phyloP scores from a whole-genome alignment of 2,113 vertebrate species.

The Oxyruncus cristatus region DNA sequence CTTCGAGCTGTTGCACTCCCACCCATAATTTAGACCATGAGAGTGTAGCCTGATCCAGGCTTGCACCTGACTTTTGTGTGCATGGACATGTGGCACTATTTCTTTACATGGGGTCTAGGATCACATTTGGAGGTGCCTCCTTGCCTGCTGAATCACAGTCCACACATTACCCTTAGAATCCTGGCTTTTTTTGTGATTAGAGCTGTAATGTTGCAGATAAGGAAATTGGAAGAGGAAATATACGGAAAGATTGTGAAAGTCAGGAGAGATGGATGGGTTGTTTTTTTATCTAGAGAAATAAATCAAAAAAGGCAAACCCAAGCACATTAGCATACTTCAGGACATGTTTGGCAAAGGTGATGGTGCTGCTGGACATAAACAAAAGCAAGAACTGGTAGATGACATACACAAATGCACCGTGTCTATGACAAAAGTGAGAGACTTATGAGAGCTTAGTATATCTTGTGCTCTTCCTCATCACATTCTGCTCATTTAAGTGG shows the following conservation, averaged over 20 bases:
- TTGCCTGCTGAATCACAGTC: neutral
- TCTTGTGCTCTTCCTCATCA: neutral
- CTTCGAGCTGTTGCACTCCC: rapidly evolving
- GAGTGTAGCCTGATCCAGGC: neutral
- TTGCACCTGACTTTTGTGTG: neutral
- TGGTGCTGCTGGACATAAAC: neutral
- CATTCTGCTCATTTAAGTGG: neutral
- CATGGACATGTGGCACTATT: neutral
- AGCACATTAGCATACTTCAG: neutral
- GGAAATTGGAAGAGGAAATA: neutral
- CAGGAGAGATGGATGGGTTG: neutral
- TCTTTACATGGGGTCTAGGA: neutral
- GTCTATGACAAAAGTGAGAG: neutral
- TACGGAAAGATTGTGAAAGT: neutral
- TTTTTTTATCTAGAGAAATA: neutral
- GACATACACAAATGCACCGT: neutral
- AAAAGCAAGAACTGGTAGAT: neutral
- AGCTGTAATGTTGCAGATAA: neutral
- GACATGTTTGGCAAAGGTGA: neutral
- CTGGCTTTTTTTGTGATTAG: neutral
- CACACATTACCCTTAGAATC: neutral
- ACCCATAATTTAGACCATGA: neutral
- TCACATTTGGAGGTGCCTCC: neutral
- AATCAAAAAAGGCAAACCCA: neutral
- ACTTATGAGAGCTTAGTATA: neutral